Percentiles rank a stretch among this genome's conserved stretches.
These are phyloP conservation scores for Leptocoma aspasia DNA, from an alignment of 2,113 vertebrate genomes.

Conservation along the genomic window DNA sequence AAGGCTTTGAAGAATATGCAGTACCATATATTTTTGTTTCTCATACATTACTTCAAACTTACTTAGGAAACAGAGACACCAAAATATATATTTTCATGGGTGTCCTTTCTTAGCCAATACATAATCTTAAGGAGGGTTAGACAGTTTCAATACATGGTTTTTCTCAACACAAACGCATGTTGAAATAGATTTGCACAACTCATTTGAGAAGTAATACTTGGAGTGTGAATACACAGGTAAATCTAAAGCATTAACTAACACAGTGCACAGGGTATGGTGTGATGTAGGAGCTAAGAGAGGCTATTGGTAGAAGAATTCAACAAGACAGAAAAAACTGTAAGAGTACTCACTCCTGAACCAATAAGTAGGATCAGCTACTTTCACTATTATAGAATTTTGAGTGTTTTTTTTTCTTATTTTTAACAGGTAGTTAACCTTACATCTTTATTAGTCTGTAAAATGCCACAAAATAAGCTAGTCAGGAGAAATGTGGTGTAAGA, in stretches of 20 bases:
- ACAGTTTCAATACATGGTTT: neutral
- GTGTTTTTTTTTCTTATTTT: fast-evolving
- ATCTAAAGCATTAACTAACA: neutral
- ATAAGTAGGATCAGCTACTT: neutral
- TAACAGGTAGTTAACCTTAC: neutral
- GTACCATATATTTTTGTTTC: neutral
- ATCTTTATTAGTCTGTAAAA: neutral
- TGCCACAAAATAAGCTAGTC: neutral
- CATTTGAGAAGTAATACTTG: neutral
- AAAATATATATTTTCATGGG: neutral
- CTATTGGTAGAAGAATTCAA: neutral
- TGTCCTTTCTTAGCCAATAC: neutral
- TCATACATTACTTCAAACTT: neutral
- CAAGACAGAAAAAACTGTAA: neutral
- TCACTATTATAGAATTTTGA: neutral
- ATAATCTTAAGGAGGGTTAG: neutral
- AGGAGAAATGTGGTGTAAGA: neutral
- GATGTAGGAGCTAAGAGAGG: neutral
- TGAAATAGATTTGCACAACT: neutral
- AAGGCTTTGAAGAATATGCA: neutral
- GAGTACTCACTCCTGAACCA: neutral
- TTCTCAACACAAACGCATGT: neutral
- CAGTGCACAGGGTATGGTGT: neutral
- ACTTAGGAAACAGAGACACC: neutral
- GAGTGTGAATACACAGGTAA: neutral